These are phyloP conservation scores for Pseudomyrmex cubaensis DNA, from an alignment of 1,140 invertebrate genomes.

Conservation along the genomic window DNA sequence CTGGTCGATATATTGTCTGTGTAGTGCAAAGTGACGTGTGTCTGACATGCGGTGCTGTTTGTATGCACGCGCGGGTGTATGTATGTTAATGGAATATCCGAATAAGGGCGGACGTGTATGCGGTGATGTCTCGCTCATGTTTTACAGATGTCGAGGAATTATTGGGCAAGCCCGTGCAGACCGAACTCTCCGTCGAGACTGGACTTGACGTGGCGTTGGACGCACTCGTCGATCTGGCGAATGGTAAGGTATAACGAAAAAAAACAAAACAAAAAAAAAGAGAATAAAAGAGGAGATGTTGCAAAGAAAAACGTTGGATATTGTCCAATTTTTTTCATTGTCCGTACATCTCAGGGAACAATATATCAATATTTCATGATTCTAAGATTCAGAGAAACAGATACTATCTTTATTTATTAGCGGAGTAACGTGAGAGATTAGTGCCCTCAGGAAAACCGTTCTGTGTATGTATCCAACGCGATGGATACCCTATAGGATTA, in stretches of 20 bases:
- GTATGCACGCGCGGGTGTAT: too few relatives aligned
- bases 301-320: neutral
- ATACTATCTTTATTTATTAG: too few relatives aligned
- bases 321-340: neutral
- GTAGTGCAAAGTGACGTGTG: too few relatives aligned
- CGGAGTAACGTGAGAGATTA: constrained; percentile 16
- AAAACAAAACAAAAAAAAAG: neutral
- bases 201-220: constrained; percentile 88
- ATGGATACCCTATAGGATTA: constrained; percentile 19
- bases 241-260: constrained; percentile 83
- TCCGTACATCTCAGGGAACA: too few relatives aligned
- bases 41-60: too few relatives aligned
- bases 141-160: constrained; percentile 88
- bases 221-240: constrained; percentile 87
- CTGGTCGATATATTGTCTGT: neutral
- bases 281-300: neutral
- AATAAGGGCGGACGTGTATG: neutral
- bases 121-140: constrained; percentile 7
- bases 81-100: constrained; percentile 32
- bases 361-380: too few relatives aligned
- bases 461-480: neutral
- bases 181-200: constrained; percentile 87
- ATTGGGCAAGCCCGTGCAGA: constrained; percentile 89
- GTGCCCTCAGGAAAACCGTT: neutral
- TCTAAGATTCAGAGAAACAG: too few relatives aligned